Evolutionary conservation across 2,113 vertebrate species (phyloP).

Genomic region (Notiomystis cincta): DNA sequence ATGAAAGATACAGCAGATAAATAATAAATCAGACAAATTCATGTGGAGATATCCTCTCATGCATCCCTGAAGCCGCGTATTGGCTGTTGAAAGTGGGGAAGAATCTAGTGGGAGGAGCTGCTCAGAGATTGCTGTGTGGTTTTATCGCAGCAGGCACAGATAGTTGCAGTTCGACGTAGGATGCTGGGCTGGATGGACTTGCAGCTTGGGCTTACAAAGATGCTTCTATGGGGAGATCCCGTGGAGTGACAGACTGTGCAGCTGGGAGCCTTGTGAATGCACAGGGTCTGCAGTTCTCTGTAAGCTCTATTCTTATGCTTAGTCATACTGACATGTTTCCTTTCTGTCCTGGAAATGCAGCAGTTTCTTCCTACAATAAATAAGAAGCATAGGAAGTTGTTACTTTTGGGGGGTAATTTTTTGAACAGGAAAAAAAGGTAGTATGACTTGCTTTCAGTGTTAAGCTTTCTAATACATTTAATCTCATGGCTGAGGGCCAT

Average conservation of each 20-base stretch:
- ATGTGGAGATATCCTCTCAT: fast-evolving
- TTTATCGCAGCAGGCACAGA: neutral
- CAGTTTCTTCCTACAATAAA: neutral
- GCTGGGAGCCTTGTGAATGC: neutral
- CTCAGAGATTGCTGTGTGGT: neutral
- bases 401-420: neutral
- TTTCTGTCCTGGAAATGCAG: neutral
- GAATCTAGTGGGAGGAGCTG: neutral
- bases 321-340: neutral
- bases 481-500: neutral
- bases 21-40: neutral
- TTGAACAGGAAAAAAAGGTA: neutral
- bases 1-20: neutral
- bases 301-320: neutral
- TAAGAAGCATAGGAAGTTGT: neutral
- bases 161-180: neutral
- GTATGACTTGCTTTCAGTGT: neutral
- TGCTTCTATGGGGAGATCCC: neutral
- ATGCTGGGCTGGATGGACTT: neutral
- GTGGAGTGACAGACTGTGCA: neutral
- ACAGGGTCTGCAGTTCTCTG: neutral
- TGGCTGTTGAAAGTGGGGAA: neutral
- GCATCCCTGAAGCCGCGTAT: neutral
- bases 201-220: neutral
- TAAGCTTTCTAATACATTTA: neutral